Base-by-base conservation (phyloP, 2,797 vertebrate genomes). In the Meda fulgida region DNA sequence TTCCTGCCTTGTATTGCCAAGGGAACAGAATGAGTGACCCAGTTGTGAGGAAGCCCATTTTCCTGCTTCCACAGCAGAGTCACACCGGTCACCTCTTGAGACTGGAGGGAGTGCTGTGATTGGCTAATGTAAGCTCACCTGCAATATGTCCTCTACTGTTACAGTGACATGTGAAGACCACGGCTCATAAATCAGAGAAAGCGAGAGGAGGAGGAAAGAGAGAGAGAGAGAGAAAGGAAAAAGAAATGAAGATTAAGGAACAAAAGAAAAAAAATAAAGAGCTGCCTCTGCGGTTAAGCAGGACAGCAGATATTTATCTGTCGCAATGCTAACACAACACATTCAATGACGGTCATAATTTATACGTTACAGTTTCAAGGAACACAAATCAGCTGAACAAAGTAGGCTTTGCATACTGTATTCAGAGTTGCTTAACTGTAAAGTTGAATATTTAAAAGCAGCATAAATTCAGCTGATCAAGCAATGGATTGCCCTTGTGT, bases 11-110 rank as follows among this genome's bases (percentile, higher is more conserved):
- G 81, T 90, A 87, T 91, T 93, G 91, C 92, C 92, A 91, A 91
- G 90, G 92, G 89, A 92, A 88, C 86, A 89, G 87, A 92, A 89
- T 87, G 85, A 91, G 87, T 94, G 94, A 95, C 95, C 94, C 93
- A 95, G 91, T 95, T 95, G 92, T 92, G 91, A 92, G 88, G 90
- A 91, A 91, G 92, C 88, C 91, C 89, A 88, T 90, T 92, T 92
- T 91, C 87, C 88, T 88, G 81, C 80, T 87, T 72, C 79, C 67
- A 78, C 85, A 83, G 81, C 79, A 85, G 67, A 80, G 80, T 38
- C 36, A 26, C 51, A 81, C 79, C 40, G 81, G 60, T 84, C 83
- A 76, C 82, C 89, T 88, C 89, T 51, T 43, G 89, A 90, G 87
- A 90, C 83, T 60, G 5, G 34, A 65, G 72, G 73, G 21, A 85